Evolutionary conservation across 1,140 invertebrate genomes (phyloP).

Genomic region (Stenopsyche tienmushanensis): DNA sequence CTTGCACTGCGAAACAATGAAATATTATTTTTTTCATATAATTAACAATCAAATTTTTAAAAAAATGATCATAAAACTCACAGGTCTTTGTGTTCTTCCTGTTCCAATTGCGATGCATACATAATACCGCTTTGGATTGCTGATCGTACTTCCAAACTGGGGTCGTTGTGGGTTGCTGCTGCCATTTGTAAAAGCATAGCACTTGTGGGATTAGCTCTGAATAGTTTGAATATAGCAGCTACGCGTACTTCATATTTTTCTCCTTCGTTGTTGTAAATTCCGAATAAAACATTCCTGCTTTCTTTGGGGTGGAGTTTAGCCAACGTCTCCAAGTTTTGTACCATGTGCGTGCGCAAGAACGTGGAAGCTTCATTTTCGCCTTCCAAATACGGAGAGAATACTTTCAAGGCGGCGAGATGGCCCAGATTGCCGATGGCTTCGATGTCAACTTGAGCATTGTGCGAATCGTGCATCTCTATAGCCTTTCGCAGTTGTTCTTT

Average conservation of each 20-base stretch:
- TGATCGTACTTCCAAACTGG: constrained; percentile 61
- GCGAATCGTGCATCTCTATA: constrained; percentile 52
- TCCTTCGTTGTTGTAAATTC: constrained; percentile 64
- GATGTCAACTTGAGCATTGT: constrained; percentile 61
- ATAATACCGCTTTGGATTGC: constrained; percentile 61
- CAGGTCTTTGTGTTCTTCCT: constrained; percentile 49
- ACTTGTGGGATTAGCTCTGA: constrained; percentile 59
- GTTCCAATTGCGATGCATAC: constrained; percentile 51
- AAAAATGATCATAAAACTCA: too few species aligned
- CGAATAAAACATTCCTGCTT: constrained; percentile 60
- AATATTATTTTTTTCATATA: constrained; percentile 17
- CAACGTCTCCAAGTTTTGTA: constrained; percentile 57
- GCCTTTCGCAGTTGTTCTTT: constrained; percentile 55
- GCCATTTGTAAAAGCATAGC: constrained; percentile 69
- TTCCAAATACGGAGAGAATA: constrained; percentile 68
- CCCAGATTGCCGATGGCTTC: constrained; percentile 63
- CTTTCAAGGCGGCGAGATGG: constrained; percentile 59
- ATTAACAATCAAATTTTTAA: background rate
- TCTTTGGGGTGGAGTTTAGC: constrained; percentile 52
- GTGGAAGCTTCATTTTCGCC: constrained; percentile 56
- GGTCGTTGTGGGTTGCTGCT: constrained; percentile 63
- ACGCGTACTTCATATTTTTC: constrained; percentile 66
- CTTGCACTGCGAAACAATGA: constrained; percentile 50
- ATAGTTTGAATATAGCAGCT: constrained; percentile 60
- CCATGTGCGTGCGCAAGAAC: constrained; percentile 63